Base-by-base conservation (phyloP, 2,113 vertebrate species). In the Zingel zingel region DNA sequence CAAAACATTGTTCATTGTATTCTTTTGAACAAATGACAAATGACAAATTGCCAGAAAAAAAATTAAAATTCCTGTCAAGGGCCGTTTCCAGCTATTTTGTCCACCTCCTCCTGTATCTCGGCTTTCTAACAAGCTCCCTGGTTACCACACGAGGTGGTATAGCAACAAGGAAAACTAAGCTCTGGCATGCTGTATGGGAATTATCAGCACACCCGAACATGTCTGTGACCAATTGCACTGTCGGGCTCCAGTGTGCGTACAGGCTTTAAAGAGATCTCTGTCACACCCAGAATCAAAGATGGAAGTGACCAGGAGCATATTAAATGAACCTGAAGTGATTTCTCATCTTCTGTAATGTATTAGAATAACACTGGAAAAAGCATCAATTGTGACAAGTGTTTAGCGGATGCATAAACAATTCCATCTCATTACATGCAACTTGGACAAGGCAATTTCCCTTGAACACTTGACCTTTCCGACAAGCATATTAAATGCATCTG, bases 381-480 rank as follows among this genome's bases (percentile, higher is more conserved):
- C 71, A 87, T 88, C 65, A 84, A 33, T 61, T 80, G 82, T 65
- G 77, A 91, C 88, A 89, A 77, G 89, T 70, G 85, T 81, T 85
- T 77, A 88, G 79, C 57, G 71, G 75, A 89, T 66, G 74, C 80
- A 88, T 85, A 90, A 92, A 93, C 87, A 89, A 93, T 88, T 86
- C 64, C 63, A 62, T 88, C 84, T 93, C 91, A 91, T 94, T 93
- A 91, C 78, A 23, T 61, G 86, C 61, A 86, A 87, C 79, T 79
- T 87, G 58, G 57, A 86, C 33, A 54, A 85, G 76, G 78, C 86
- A 89, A 93, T 94, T 91, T 92, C 88, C 87, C 82, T 79, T 73
- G 14, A 88, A 86, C 74, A 82, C 77, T 85, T 90, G 89, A 93
- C 93, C 91, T 90, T 91, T 91, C 66, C 69, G 72, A 83, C 59